phyloP scores from a whole-genome alignment of 2,888 invertebrate genomes.

The Chironomus riparius region DNA sequence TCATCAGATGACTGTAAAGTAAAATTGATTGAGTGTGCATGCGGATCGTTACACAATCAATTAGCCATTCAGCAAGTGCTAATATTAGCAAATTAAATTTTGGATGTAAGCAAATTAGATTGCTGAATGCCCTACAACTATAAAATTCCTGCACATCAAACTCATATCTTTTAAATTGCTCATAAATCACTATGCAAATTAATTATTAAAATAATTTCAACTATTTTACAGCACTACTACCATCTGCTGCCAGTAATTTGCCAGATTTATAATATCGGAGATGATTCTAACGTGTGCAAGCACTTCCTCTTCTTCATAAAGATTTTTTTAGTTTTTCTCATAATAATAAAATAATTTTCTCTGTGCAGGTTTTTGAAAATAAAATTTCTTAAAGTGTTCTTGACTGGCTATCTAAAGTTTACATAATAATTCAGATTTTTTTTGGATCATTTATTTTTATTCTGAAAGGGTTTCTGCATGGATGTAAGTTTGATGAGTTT shows the following conservation, averaged over 20 bases:
- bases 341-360: no score
- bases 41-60: constrained; percentile 21
- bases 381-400: no score
- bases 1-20: background rate
- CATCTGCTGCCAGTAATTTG: constrained; percentile 13
- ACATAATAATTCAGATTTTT: no score
- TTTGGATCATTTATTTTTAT: no score
- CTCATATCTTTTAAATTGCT: background rate
- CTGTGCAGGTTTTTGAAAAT: no score
- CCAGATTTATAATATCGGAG: background rate
- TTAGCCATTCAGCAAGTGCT: constrained; percentile 10
- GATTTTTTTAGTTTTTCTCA: background rate
- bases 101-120: background rate
- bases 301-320: background rate
- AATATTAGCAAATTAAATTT: constrained; percentile 6
- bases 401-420: no score
- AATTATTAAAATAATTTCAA: constrained; percentile 20
- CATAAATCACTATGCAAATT: constrained; percentile 25
- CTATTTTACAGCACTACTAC: background rate
- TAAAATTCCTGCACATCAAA: background rate
- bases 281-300: no score
- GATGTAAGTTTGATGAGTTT: no score
- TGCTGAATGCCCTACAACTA: background rate
- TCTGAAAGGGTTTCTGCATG: no score
- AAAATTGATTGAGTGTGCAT: background rate